These are phyloP conservation scores for Lepilemur ruficaudatus DNA, from an alignment of 2,797 vertebrate genomes.

Conservation along the genomic window DNA sequence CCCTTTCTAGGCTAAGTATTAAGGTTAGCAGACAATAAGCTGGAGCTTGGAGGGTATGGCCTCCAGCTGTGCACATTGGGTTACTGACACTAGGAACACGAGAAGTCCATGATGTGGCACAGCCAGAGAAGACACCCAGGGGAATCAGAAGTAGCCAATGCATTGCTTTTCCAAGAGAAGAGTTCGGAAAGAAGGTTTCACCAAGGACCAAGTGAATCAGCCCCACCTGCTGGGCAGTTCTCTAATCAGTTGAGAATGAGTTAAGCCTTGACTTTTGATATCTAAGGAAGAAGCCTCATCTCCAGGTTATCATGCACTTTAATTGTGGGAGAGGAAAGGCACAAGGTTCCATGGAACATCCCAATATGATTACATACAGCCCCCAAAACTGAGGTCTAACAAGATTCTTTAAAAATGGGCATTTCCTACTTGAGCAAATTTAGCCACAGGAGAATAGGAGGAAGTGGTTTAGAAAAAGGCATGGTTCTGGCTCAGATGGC, in stretches of 20 bases:
- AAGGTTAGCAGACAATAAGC: not conserved
- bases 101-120: not conserved
- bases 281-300: not conserved
- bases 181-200: not conserved
- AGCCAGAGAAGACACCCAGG: too few species aligned
- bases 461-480: not conserved
- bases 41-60: not conserved
- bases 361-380: not conserved
- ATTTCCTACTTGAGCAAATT: not conserved
- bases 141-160: not conserved
- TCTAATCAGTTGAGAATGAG: not conserved
- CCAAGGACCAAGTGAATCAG: not conserved
- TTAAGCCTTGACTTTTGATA: not conserved
- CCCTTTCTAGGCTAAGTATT: not conserved
- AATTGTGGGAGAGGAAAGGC: rapidly evolving
- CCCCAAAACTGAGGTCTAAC: not conserved
- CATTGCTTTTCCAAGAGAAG: not conserved
- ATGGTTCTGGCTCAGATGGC: not conserved
- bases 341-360: not conserved
- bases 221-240: not conserved
- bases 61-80: not conserved
- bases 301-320: not conserved
- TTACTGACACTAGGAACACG: too few species aligned
- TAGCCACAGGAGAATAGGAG: not conserved
- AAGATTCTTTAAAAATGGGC: not conserved